Conservation (phyloP, 2,888 invertebrate species). For the Epiblema foenella region DNA sequence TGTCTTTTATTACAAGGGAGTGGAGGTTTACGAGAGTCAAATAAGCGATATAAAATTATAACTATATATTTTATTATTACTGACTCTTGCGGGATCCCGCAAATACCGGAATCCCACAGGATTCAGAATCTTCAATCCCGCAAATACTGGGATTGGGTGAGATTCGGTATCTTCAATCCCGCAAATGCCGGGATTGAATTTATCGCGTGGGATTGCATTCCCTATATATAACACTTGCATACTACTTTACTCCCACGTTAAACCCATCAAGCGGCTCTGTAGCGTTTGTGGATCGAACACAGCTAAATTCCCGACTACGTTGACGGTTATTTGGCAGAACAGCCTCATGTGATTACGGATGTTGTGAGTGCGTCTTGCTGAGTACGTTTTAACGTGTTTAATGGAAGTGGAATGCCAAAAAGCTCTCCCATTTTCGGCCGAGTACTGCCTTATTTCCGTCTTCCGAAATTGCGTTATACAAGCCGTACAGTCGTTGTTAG, state of each 20-base stretch:
- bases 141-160: no score
- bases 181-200: no score
- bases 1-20: no score
- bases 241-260: neutral
- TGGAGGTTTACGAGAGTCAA: no score
- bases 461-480: neutral
- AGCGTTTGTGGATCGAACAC: neutral
- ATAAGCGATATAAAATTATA: no score
- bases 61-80: no score
- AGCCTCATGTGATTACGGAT: constrained; percentile 2
- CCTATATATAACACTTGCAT: neutral
- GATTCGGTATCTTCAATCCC: no score
- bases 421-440: constrained; percentile 3
- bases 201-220: no score
- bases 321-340: constrained; percentile 18
- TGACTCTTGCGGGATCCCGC: no score
- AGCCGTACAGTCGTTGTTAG: constrained; percentile 2
- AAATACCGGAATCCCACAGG: no score
- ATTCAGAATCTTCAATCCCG: no score
- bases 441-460: constrained; percentile 15
- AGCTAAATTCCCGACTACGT: constrained; percentile 10
- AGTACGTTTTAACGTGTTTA: constrained; percentile 11
- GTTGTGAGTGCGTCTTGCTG: neutral
- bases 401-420: constrained; percentile 14
- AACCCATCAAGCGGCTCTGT: neutral